Percentiles rank a stretch among this genome's conserved stretches.
Evolutionary conservation across 2,888 invertebrate species (phyloP).

Genomic region (Schrankia costaestrigalis): DNA sequence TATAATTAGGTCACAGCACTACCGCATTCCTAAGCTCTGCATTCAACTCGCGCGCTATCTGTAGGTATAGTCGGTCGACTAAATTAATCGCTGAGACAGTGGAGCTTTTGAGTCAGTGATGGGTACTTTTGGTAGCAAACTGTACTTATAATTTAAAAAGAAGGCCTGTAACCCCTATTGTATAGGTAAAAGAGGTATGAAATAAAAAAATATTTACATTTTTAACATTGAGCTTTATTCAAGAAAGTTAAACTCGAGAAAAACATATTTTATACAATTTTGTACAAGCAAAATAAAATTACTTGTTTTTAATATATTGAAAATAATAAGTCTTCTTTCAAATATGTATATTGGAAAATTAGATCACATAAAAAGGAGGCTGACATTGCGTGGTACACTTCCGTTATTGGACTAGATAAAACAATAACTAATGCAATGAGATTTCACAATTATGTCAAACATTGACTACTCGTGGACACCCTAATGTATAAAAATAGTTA

Average conservation of each 20-base stretch:
- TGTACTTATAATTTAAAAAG: no score
- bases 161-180: not conserved
- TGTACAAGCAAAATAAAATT: slow-evolving; percentile 29
- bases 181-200: not conserved
- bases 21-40: no score
- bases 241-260: slow-evolving; percentile 44
- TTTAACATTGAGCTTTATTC: slow-evolving; percentile 63
- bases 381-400: slow-evolving; percentile 61
- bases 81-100: no score
- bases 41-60: no score
- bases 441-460: slow-evolving; percentile 41
- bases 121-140: no score
- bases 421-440: slow-evolving; percentile 59
- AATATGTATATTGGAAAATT: slow-evolving; percentile 36
- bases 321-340: slow-evolving; percentile 53
- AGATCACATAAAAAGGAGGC: slow-evolving; percentile 53
- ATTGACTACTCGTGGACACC: slow-evolving; percentile 41
- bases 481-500: slow-evolving; percentile 66
- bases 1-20: no score
- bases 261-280: slow-evolving; percentile 17
- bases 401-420: slow-evolving; percentile 68
- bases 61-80: no score
- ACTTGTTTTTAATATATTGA: slow-evolving; percentile 37
- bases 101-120: no score
- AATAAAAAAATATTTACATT: slow-evolving; percentile 12